phyloP scores from a whole-genome alignment of 2,797 vertebrate genomes.

The Channallabes apus region DNA sequence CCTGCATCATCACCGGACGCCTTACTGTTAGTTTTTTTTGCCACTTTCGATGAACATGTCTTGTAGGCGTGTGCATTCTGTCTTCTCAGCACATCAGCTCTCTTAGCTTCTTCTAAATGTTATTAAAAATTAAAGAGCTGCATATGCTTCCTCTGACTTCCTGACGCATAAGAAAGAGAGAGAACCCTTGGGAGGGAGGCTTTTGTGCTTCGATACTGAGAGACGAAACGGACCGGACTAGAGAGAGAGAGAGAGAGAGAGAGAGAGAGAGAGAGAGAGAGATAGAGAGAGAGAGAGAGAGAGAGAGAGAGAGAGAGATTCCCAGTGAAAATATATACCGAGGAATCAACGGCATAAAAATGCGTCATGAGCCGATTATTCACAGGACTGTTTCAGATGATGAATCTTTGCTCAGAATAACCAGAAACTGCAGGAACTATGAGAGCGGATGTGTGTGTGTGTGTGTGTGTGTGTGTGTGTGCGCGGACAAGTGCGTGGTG shows the following conservation, averaged over 20 bases:
- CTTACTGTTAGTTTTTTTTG: too few relatives aligned
- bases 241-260: background rate
- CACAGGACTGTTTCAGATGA: background rate
- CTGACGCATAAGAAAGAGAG: constrained; percentile 20
- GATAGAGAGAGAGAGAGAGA: background rate
- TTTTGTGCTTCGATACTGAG: constrained; percentile 22
- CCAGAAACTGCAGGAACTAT: background rate
- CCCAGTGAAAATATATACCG: background rate
- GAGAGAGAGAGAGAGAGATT: background rate
- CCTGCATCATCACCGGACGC: background rate
- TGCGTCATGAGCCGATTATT: background rate
- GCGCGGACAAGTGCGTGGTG: background rate
- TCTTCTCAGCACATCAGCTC: background rate
- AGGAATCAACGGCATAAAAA: background rate
- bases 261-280: background rate
- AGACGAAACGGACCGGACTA: constrained; percentile 18
- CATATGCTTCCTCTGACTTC: constrained; percentile 23
- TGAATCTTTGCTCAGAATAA: background rate
- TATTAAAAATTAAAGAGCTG: constrained; percentile 17
- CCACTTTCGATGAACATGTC: too few relatives aligned
- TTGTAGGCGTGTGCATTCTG: background rate
- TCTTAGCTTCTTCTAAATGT: background rate
- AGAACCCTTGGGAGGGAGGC: background rate
- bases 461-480: background rate
- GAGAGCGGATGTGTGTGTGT: background rate